Percentiles rank a stretch among this genome's conserved stretches.
These are phyloP conservation scores for Serripes groenlandicus DNA, from an alignment of 2,888 invertebrate genomes.

Conservation along the genomic window DNA sequence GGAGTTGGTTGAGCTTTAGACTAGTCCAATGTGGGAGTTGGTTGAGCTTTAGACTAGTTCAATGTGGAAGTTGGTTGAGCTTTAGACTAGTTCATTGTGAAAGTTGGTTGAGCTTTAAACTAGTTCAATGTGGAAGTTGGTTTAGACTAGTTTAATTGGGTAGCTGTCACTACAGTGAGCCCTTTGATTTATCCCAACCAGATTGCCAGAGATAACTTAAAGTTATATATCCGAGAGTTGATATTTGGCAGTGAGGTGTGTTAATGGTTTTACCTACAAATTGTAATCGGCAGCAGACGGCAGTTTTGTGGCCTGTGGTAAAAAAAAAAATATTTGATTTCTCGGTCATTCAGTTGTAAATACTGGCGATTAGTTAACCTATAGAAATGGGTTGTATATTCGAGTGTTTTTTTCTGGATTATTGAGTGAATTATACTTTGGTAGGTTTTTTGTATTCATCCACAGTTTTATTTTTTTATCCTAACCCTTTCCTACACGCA, in stretches of 20 bases:
- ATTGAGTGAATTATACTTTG: neutral
- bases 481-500: neutral
- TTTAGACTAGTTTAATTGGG: too few relatives aligned
- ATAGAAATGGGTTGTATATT: neutral
- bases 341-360: neutral
- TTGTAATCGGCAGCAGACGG: neutral
- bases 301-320: neutral
- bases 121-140: too few relatives aligned
- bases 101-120: too few relatives aligned
- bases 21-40: too few relatives aligned
- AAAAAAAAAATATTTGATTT: neutral
- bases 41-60: too few relatives aligned
- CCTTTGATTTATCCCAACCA: too few relatives aligned
- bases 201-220: too few relatives aligned
- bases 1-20: too few relatives aligned
- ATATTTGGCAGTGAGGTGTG: neutral
- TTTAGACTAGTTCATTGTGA: too few relatives aligned
- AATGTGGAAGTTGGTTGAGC: too few relatives aligned
- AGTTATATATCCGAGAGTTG: too few relatives aligned
- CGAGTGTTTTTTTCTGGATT: neutral
- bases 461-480: neutral
- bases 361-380: neutral
- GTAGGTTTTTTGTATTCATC: neutral
- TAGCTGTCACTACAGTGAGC: too few relatives aligned
- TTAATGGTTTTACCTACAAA: neutral